These are phyloP conservation scores for Marasmarcha lunaedactyla DNA, from an alignment of 2,888 invertebrate genomes.

Conservation along the genomic window DNA sequence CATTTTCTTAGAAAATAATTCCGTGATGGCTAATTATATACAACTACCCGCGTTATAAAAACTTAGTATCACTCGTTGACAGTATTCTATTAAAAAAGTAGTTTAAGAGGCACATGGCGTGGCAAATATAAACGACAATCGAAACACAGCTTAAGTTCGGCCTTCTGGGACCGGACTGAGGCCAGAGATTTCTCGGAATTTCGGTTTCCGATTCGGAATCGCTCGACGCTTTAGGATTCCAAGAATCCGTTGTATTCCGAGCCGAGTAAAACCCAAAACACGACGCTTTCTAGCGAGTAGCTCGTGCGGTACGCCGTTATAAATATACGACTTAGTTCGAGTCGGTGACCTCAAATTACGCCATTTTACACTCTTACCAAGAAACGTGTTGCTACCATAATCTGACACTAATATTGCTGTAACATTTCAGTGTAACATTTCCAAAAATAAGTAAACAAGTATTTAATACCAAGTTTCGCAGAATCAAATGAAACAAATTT, in stretches of 20 bases:
- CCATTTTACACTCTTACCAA: constrained; percentile 25
- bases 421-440: no score
- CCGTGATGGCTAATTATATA: no score
- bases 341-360: constrained; percentile 51
- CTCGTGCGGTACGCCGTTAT: constrained; percentile 48
- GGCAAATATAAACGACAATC: no score
- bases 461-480: no score
- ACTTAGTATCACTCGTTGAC: no score
- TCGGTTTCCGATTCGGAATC: constrained; percentile 67
- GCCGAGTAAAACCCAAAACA: constrained; percentile 56
- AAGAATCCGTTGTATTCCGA: constrained; percentile 59
- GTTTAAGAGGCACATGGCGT: no score
- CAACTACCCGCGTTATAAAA: no score
- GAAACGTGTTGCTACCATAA: constrained; percentile 17
- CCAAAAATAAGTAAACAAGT: no score
- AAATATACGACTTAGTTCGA: constrained; percentile 30
- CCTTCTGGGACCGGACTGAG: constrained; percentile 27
- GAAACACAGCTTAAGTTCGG: constrained; percentile 8
- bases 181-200: constrained; percentile 59
- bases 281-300: constrained; percentile 51
- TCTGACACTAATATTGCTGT: no score
- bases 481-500: no score
- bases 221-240: constrained; percentile 46
- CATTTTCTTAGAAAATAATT: no score
- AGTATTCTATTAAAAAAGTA: no score